phyloP scores from a whole-genome alignment of 2,797 vertebrate genomes.

The Melanotaenia nigrans region DNA sequence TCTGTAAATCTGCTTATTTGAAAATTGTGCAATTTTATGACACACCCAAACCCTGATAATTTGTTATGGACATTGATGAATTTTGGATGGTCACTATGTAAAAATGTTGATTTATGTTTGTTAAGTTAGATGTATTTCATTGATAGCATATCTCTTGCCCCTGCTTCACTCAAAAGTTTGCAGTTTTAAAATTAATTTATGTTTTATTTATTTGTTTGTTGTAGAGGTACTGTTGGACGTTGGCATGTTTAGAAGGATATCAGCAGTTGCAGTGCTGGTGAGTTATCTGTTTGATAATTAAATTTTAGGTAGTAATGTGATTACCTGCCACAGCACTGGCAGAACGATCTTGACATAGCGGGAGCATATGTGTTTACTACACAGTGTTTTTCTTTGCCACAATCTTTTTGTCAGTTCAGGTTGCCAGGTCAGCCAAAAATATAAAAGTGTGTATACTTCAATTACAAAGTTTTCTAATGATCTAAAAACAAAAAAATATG shows the following conservation, averaged over 20 bases:
- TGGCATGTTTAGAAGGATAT: slow-evolving; percentile 12
- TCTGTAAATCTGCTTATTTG: background rate
- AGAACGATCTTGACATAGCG: slow-evolving; percentile 40
- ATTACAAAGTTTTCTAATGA: slow-evolving; percentile 33
- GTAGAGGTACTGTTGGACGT: background rate
- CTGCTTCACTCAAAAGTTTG: background rate
- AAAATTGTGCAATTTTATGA: background rate
- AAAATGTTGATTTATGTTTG: background rate
- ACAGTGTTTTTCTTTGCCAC: slow-evolving; percentile 44
- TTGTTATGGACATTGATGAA: background rate
- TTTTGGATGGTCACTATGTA: background rate
- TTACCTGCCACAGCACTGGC: slow-evolving; percentile 43
- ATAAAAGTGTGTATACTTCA: slow-evolving; percentile 30
- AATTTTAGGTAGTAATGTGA: slow-evolving; percentile 44
- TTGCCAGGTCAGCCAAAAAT: slow-evolving; percentile 31
- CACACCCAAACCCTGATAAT: background rate
- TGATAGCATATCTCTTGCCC: background rate
- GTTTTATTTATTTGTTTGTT: background rate
- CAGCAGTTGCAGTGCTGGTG: slow-evolving; percentile 31
- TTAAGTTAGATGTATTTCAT: background rate
- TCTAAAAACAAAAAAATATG: slow-evolving; percentile 4
- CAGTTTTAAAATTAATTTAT: background rate
- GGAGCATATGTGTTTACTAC: slow-evolving; percentile 33
- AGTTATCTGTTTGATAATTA: slow-evolving; percentile 48
- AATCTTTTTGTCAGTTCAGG: slow-evolving; percentile 19